Percentiles rank a stretch among this genome's conserved stretches.
These are phyloP conservation scores for Drosophila willistoni DNA, from an alignment of 1,140 invertebrate genomes.

Conservation along the genomic window DNA sequence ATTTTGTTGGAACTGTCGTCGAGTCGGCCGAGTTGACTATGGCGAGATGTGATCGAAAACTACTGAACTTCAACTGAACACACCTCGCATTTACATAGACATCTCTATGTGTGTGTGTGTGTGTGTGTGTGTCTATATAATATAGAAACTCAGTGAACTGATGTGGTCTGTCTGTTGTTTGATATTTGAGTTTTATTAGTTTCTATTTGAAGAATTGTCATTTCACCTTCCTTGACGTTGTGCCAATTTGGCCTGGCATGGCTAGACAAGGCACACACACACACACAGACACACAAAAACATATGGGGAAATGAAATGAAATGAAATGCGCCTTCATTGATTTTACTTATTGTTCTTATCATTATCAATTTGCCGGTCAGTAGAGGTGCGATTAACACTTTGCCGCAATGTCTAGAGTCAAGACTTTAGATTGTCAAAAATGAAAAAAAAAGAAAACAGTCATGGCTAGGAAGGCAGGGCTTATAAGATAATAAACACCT, in stretches of 20 bases:
- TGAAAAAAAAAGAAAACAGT: not conserved
- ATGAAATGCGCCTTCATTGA: not conserved
- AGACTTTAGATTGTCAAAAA: conserved; percentile 4
- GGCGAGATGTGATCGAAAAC: not conserved
- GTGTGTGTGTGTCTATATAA: not conserved
- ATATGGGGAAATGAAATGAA: conserved; percentile 1
- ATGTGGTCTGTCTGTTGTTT: not conserved
- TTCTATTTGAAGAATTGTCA: conserved; percentile 38
- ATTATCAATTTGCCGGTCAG: conserved; percentile 6
- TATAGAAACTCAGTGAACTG: not conserved
- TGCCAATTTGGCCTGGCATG: conserved; percentile 36
- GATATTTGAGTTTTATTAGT: conserved; percentile 23
- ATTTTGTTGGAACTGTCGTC: not conserved
- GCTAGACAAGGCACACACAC: conserved; percentile 5
- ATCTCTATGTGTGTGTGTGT: not conserved
- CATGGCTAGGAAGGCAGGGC: not conserved
- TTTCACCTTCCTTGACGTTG: conserved; percentile 19
- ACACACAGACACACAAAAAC: not conserved
- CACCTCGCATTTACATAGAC: not conserved
- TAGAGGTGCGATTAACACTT: conserved; percentile 2
- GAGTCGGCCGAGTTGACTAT: conserved; percentile 2
- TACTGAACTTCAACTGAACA: not conserved
- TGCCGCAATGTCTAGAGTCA: not conserved
- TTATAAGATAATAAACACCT: conserved; percentile 4
- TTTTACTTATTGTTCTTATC: not conserved